Evolutionary conservation across 1,140 invertebrate species (phyloP).

Genomic region (Pemphigus obesinymphae): DNA sequence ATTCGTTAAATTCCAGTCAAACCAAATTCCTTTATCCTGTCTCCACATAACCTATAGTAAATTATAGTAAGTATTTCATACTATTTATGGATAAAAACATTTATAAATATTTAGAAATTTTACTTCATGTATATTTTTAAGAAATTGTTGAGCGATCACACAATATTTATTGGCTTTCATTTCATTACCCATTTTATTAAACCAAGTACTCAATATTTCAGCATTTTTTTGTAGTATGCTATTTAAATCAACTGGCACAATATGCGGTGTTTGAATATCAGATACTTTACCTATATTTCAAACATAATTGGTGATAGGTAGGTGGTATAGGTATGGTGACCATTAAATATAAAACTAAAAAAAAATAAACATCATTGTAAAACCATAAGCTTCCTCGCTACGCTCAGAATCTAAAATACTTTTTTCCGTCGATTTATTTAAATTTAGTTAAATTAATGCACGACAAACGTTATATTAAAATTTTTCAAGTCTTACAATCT

Average conservation of each 20-base stretch:
- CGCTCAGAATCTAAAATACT: too few relatives aligned
- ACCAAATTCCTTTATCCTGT: constrained; percentile 64
- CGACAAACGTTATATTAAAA: too few relatives aligned
- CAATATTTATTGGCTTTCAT: constrained; percentile 54
- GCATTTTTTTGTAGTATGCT: constrained; percentile 67
- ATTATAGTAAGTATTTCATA: background rate
- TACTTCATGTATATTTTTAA: constrained; percentile 51
- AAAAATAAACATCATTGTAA: too few relatives aligned
- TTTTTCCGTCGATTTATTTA: too few relatives aligned
- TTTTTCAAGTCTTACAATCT: too few relatives aligned
- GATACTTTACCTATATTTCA: constrained; percentile 54
- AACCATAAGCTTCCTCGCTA: too few relatives aligned
- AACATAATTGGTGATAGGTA: too few relatives aligned
- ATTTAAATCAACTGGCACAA: constrained; percentile 82
- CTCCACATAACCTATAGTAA: constrained; percentile 63
- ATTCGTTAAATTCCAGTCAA: constrained; percentile 61
- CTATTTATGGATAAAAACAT: background rate
- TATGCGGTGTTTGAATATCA: constrained; percentile 59
- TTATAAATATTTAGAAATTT: background rate
- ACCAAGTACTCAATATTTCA: constrained; percentile 55
- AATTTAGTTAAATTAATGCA: too few relatives aligned
- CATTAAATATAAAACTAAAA: too few relatives aligned
- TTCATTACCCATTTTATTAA: constrained; percentile 53
- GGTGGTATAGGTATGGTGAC: too few relatives aligned
- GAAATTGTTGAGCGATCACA: constrained; percentile 51